Base-by-base conservation (phyloP, 2,797 vertebrate species). In the Peromyscus attwateri region DNA sequence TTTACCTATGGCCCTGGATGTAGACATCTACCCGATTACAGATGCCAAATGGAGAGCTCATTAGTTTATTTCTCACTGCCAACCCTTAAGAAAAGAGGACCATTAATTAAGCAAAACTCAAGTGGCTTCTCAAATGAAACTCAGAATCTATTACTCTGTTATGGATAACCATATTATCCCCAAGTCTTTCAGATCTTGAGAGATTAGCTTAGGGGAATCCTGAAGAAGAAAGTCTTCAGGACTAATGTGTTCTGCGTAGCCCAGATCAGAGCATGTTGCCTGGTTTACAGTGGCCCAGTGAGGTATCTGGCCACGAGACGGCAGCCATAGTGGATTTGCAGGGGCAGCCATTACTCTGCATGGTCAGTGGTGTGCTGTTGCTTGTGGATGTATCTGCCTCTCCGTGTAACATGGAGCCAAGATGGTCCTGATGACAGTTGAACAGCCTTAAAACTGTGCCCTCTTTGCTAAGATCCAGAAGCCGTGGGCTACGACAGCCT, bases 11-110 rank as follows among this genome's bases (percentile, higher is more conserved):
- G 23, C 14, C 16, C 16, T 46, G 1, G 49, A 14, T 60, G n/a
- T 89, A 84, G 55, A 96, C 91, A 75, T 60, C 57, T 77, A 29
- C 52, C 29, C 62, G 3, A 92, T 96, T 93, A 34, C 52, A 82
- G 77, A 87, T 52, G 75, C 40, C 17, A 68, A 11, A 77, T 62
- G 10, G 70, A 75, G 52, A 89, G 10, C 37, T 1, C 12, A 19
- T 37, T 49, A 57, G 4, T 0, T 0, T 82, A 34, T n/a, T 79
- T 57, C 70, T 90, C 77, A 34, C 29, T 52, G 75, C 16, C 62
- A 64, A 16, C 10, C 29, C 12, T 87, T 76, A 76, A 68, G 75
- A 57, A 43, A 55, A 77, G 19, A 77, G 31, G 40, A 31, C 10
- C 16, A 40, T 83, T 37, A 23, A 0, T 70, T 91, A 88, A 89